Base-by-base conservation (phyloP, 1,140 invertebrate species). In the Bactericera cockerelli region DNA sequence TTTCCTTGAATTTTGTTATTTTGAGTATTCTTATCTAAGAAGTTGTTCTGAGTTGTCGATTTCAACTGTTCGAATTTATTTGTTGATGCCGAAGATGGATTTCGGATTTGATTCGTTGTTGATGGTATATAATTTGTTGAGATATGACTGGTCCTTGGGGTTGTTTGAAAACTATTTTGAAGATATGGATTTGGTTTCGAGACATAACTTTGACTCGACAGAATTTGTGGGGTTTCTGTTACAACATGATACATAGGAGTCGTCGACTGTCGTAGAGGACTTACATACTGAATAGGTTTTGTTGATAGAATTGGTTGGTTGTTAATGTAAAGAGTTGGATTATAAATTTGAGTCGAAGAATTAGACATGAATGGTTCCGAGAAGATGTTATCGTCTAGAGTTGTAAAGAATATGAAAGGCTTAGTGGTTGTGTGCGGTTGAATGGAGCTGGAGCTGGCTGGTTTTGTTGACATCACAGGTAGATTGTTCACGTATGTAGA, bases 281-380 rank as follows among this genome's bases (percentile, higher is more conserved):
- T 49, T 16, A 49, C n/a, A 3, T 10, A 6, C 22, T 49, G 42
- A 22, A 49, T 22, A 19, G 42, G 42, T 49, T 49, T 49, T 49
- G 42, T 49, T 49, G 42, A 49, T 49, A 49, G 8, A 16, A 49
- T 22, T 10, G 42, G 42, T 49, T 49, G 42, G 19, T 49, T 49
- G 42, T 49, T 49, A 8, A 49, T 49, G 42, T 49, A 49, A 49
- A 49, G 42, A 4, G 42, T 16, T 49, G 42, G 42, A 49, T 49
- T 49, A 22, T 49, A 49, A 22, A 49, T 49, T 22, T 49, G n/a
- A 19, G 42, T 49, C 19, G 42, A 49, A 49, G 42, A 6, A 22
- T 49, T 49, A 10, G 42, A 16, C n/a, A 49, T 6, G 22, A 49
- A 49, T 49, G 42, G 42, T 49, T 49, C 42, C 19, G 42, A 49